Evolutionary conservation across 2,113 vertebrate species (phyloP).

Genomic region (Sinocyclocheilus anophthalmus): DNA sequence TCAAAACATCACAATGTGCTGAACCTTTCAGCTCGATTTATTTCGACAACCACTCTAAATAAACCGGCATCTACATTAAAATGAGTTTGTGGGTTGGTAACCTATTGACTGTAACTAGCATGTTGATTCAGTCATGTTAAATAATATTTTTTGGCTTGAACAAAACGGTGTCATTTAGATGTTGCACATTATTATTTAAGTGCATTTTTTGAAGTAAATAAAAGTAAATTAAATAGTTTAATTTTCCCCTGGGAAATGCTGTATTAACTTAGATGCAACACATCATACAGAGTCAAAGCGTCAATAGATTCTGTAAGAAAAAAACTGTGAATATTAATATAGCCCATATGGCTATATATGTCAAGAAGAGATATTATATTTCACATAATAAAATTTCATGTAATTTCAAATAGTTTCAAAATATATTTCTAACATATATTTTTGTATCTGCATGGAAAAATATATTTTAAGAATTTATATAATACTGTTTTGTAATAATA

Average conservation of each 20-base stretch:
- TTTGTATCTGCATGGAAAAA: too few relatives aligned
- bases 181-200: background rate
- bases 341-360: too few relatives aligned
- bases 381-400: too few relatives aligned
- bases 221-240: background rate
- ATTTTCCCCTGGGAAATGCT: background rate
- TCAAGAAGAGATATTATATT: too few relatives aligned
- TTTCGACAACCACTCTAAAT: too few relatives aligned
- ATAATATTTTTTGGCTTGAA: background rate
- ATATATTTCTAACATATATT: too few relatives aligned
- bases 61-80: too few relatives aligned
- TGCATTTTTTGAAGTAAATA: background rate
- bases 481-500: too few relatives aligned
- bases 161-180: background rate
- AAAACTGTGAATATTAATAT: background rate
- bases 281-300: background rate
- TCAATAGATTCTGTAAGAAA: background rate
- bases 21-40: background rate
- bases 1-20: background rate
- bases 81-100: background rate
- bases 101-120: background rate
- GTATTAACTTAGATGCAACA: background rate
- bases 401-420: too few relatives aligned
- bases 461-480: too few relatives aligned
- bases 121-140: too few relatives aligned